A percentile compares a stretch with the other conserved stretches of the same genome.
These are phyloP conservation scores for Julus scandinavius DNA, from an alignment of 2,888 invertebrate genomes.

Conservation along the genomic window DNA sequence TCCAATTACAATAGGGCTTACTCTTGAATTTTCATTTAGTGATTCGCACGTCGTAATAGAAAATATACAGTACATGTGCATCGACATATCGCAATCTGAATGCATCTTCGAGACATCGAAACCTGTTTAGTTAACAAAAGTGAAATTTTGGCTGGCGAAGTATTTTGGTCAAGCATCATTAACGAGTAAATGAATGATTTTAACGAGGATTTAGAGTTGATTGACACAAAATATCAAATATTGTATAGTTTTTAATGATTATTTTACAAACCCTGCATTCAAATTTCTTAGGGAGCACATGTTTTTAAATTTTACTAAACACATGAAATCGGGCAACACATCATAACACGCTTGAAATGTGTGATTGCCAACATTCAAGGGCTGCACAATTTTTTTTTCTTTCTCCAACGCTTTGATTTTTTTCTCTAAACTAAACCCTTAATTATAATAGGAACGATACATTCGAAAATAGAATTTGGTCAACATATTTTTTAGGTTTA, in stretches of 20 bases:
- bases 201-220: too few relatives aligned
- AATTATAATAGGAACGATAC: background rate
- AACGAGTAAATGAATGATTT: background rate
- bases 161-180: background rate
- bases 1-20: slow-evolving; percentile 6
- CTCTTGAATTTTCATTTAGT: slow-evolving; percentile 3
- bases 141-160: background rate
- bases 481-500: background rate
- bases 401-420: background rate
- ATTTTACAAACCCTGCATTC: too few relatives aligned
- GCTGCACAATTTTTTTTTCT: background rate
- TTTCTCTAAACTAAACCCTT: background rate
- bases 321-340: background rate
- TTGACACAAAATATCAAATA: too few relatives aligned
- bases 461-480: background rate
- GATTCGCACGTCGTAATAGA: background rate
- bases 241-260: too few relatives aligned
- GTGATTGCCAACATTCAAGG: background rate
- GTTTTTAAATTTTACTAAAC: too few relatives aligned
- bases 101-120: background rate
- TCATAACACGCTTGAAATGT: background rate
- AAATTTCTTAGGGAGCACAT: too few relatives aligned
- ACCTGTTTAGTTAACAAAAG: background rate
- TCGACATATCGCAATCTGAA: background rate
- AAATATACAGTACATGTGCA: background rate